Base-by-base conservation (phyloP, 2,113 vertebrate species). In the Sinocyclocheilus anophthalmus region DNA sequence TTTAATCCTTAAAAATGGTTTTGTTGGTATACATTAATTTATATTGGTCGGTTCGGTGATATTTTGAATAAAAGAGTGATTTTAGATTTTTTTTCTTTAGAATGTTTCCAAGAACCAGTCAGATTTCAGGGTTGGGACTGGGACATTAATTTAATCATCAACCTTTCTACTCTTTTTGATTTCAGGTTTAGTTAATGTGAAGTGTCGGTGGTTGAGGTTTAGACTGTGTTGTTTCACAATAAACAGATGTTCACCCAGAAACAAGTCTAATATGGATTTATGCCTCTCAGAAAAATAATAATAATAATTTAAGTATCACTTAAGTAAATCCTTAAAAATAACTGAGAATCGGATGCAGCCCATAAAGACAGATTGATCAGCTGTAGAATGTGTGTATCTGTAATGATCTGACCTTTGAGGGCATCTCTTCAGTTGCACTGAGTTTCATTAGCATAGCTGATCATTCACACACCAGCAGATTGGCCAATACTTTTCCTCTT, bases 331-430 rank as follows among this genome's bases (percentile, higher is more conserved):
- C 39, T 45, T 67, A 12, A 48, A 26, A 81, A 30, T 4, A 48
- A 65, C 14, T 13, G n/a, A 65, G 42, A 30, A 42, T 42, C 24
- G 39, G n/a, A 45, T 48, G 22, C 22, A 81, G 61, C 16, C 55
- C 57, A 20, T 12, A 81, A 5, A 81, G 59, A 65, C 79, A 85
- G 88, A 85, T 85, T 87, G 81, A 84, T 88, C 84, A 84, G 81
- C 55, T 61, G 67, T 81, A 59, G 53, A 78, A 33, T 20, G 30
- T 26, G 61, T 57, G 57, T 77, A 67, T 75, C 67, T 37, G 26
- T 72, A 86, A 55, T 73, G 53, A 57, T 63, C 48, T 88, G 79
- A 88, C 88, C 88, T 88, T 83, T 85, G 50, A 53, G 81, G 79
- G 75, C 83, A 67, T 78, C 63, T 67, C 45, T 76, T 70, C 77